Evolutionary conservation across 2,797 vertebrate genomes (phyloP).

Genomic region (Melanogrammus aeglefinus): DNA sequence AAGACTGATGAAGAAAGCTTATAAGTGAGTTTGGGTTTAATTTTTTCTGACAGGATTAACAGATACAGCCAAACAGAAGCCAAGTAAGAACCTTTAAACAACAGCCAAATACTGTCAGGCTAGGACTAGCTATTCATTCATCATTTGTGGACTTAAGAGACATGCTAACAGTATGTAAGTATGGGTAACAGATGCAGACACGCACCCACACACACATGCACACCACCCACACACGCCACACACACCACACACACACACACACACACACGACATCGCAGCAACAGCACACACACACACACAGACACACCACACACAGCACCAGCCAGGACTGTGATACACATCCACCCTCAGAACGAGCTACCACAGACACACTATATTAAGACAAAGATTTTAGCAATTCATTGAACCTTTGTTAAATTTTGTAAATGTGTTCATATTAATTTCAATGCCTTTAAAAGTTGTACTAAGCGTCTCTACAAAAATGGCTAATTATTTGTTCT

Average conservation of each 20-base stretch:
- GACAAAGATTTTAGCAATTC: too few relatives aligned
- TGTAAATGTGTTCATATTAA: too few relatives aligned
- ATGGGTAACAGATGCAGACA: background rate
- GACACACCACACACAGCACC: constrained; percentile 2
- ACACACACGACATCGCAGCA: too few relatives aligned
- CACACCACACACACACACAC: constrained; percentile 7
- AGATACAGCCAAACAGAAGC: background rate
- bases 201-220: background rate
- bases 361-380: too few relatives aligned
- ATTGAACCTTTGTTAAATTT: too few relatives aligned
- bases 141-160: too few relatives aligned
- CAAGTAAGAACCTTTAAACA: background rate
- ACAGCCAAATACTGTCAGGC: background rate
- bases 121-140: background rate
- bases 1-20: background rate
- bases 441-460: too few relatives aligned
- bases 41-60: background rate
- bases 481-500: too few relatives aligned
- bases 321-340: background rate
- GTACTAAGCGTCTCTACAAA: too few relatives aligned
- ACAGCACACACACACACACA: background rate
- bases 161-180: too few relatives aligned
- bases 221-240: constrained; percentile 5
- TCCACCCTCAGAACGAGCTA: too few relatives aligned
- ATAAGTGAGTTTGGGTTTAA: background rate